Percentiles rank a stretch among this genome's conserved stretches.
Conservation (phyloP, 2,113 vertebrate genomes). For the Carassius carassius region DNA sequence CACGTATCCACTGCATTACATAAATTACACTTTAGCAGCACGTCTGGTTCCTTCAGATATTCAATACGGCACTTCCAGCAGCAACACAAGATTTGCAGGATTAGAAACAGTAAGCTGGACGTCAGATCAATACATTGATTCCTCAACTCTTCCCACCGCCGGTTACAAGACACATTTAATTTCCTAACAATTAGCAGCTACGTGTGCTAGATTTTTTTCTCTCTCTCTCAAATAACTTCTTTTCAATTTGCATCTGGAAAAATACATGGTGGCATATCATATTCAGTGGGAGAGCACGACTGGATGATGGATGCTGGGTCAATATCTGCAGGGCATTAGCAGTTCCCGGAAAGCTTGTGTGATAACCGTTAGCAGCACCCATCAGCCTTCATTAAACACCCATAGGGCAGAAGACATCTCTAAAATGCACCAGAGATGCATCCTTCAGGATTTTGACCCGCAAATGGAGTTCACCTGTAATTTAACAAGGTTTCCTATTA, state of each 20-base stretch:
- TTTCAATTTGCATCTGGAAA: not conserved
- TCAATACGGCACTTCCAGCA: conserved; percentile 72
- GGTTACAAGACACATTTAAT: conserved; percentile 76
- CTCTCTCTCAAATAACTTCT: not conserved
- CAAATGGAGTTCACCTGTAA: conserved; percentile 15
- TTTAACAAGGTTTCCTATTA: conserved; percentile 4
- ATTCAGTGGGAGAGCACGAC: not conserved
- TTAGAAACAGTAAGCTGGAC: conserved; percentile 71
- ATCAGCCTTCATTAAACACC: conserved; percentile 23
- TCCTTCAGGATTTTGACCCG: conserved; percentile 6
- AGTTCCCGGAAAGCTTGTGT: not conserved
- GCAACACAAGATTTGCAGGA: conserved; percentile 76
- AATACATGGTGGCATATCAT: not conserved
- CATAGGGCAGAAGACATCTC: not conserved
- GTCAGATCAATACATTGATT: conserved; percentile 75
- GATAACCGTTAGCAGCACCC: conserved; percentile 5
- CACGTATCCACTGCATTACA: conserved; percentile 59
- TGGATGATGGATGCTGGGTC: conserved; percentile 32
- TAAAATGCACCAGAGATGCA: conserved; percentile 8
- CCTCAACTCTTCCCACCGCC: conserved; percentile 44
- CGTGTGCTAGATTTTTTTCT: conserved; percentile 64
- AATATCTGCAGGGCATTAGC: conserved; percentile 32
- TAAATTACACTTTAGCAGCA: conserved; percentile 72
- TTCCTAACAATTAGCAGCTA: conserved; percentile 77
- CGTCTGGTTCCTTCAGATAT: conserved; percentile 67